A percentile compares a stretch with the other conserved stretches of the same genome.
Conservation (phyloP, 2,888 invertebrate genomes). For the Iphiclides podalirius region DNA sequence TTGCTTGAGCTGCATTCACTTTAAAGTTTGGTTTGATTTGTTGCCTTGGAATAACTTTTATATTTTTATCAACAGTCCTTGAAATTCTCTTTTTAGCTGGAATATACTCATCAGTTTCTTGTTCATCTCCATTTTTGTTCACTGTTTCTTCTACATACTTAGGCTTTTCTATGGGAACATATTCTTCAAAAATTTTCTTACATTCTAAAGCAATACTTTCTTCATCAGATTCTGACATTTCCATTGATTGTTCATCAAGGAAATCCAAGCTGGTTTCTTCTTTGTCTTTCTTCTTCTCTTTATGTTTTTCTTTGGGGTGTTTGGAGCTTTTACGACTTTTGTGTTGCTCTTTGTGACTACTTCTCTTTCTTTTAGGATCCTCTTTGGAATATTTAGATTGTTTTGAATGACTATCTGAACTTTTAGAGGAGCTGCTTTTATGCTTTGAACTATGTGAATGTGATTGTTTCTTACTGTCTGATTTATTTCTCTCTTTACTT, state of each 20-base stretch:
- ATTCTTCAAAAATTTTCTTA: conserved; percentile 91
- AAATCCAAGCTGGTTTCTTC: conserved; percentile 46
- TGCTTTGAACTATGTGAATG: conserved; percentile 43
- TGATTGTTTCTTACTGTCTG: conserved; percentile 45
- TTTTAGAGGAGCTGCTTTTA: conserved; percentile 32
- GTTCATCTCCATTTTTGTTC: conserved; percentile 39
- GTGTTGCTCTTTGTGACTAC: conserved; percentile 29
- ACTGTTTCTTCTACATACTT: conserved; percentile 42
- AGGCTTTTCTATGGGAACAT: conserved; percentile 73
- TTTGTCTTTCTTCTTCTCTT: conserved; percentile 43
- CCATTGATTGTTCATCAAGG: conserved; percentile 48
- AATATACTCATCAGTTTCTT: conserved; percentile 61
- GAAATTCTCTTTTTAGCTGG: conserved; percentile 86
- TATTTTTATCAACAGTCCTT: conserved; percentile 80
- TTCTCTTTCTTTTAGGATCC: conserved; percentile 42
- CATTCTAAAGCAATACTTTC: conserved; percentile 90
- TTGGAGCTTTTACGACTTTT: conserved; percentile 49
- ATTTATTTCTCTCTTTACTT: conserved; percentile 48
- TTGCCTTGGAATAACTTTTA: conserved; percentile 53
- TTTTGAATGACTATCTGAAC: conserved; percentile 41
- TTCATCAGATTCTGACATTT: conserved; percentile 81
- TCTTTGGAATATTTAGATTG: conserved; percentile 36
- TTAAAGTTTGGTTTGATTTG: conserved; percentile 75
- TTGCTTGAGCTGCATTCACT: conserved; percentile 77
- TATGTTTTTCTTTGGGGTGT: conserved; percentile 44